Evolutionary conservation across 2,797 vertebrate species (phyloP), one percentile per base, ranked within the genome.

Genomic region (Apogon talboti): DNA sequence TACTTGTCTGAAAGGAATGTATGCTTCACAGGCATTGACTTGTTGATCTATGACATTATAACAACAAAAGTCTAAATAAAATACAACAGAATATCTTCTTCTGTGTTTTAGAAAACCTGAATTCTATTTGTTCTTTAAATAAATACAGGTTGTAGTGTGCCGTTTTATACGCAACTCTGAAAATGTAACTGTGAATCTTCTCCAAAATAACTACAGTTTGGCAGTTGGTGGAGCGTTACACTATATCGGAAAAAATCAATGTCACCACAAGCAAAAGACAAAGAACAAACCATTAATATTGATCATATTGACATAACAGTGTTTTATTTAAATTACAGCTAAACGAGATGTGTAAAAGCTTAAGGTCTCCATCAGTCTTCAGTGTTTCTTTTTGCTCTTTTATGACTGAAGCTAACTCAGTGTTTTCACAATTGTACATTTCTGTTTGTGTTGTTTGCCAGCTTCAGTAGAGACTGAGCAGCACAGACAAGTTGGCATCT

Each of bases 11-110:
- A 38, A 45, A 71, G 42, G 8, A 66, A 63, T 61, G 47, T 24
- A n/a, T 2, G 10, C 30, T 53, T 47, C 48, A 49, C 44, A 59
- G 54, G 54, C 47, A 15, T 15, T 5, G 14, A 58, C 33, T 70
- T 72, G 15, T 16, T 62, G 28, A 71, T 71, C 43, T 18, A 11
- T 62, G 47, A 63, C 35, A 45, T 63, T 30, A n/a, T 46, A 13
- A 61, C 28, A 56, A 53, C 21, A 16, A 45, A 55, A 24, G 1
- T 4, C 37, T 0, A 7, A 5, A 72, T 21, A 41, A 40, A 11
- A 42, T 12, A 49, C 15, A 33, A 41, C 24, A 60, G 11, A 51
- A 45, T 48, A 21, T 10, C 46, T 12, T 66, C 21, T 24, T 51
- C 19, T 63, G 43, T 3, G 7, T 19, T 51, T n/a, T 52, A 59